Conservation (phyloP, 2,888 invertebrate genomes). For the Gastracanthus pulcherrimus region DNA sequence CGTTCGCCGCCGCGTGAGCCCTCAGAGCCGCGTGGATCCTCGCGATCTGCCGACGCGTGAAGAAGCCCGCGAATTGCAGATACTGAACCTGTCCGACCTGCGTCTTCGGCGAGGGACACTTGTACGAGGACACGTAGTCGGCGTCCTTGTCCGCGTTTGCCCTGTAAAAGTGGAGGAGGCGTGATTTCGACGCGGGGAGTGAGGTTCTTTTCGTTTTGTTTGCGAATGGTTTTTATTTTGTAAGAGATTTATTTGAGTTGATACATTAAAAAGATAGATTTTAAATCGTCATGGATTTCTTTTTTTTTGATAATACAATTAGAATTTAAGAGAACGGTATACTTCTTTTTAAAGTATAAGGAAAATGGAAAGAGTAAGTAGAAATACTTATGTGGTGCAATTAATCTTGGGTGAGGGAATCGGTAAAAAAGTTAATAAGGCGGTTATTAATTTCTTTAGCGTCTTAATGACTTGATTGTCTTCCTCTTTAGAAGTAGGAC, state of each 20-base stretch:
- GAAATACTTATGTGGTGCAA: not conserved
- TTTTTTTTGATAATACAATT: no score
- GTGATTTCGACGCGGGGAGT: not conserved
- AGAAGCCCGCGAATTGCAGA: slow-evolving; percentile 79
- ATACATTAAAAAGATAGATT: not conserved
- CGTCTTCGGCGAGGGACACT: slow-evolving; percentile 72
- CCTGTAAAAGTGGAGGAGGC: slow-evolving; percentile 66
- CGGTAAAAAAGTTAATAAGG: not conserved
- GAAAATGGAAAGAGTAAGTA: not conserved
- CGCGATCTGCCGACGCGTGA: slow-evolving; percentile 75
- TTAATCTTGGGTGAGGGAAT: not conserved
- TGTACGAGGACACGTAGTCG: slow-evolving; percentile 76
- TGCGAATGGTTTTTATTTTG: not conserved
- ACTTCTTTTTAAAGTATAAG: no score
- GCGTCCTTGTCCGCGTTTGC: slow-evolving; percentile 65
- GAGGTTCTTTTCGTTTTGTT: not conserved
- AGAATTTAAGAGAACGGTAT: no score
- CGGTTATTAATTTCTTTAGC: not conserved
- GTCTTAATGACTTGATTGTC: slow-evolving; percentile 1
- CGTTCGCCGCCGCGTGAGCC: slow-evolving; percentile 64
- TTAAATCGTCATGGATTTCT: no score
- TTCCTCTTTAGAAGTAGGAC: slow-evolving; percentile 12
- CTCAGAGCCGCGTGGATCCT: slow-evolving; percentile 73
- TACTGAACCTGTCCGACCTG: slow-evolving; percentile 74
- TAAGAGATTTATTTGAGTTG: not conserved